A percentile compares a stretch with the other conserved stretches of the same genome.
These are phyloP conservation scores for Brachypalpus laphriformis DNA, from an alignment of 2,888 invertebrate genomes.

Conservation along the genomic window DNA sequence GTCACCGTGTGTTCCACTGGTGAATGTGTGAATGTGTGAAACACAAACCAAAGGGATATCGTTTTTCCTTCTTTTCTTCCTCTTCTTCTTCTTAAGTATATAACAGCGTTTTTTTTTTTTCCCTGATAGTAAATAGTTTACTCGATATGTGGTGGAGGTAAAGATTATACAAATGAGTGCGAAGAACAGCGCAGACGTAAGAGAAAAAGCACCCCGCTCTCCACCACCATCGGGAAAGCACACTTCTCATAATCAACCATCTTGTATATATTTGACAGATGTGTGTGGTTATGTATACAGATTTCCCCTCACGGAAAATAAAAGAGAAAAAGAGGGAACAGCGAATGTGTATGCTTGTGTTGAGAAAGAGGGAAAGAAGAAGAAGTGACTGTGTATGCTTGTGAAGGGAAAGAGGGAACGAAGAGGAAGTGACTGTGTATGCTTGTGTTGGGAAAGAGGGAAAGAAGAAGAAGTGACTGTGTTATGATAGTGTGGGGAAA, in stretches of 20 bases:
- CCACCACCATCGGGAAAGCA: too few species aligned
- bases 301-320: neutral
- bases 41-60: neutral
- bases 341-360: neutral
- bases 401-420: neutral
- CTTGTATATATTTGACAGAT: neutral
- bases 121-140: conserved; percentile 13
- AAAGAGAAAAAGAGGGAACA: neutral
- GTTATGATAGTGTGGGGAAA: too few species aligned
- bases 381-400: neutral
- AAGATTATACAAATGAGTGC: conserved; percentile 12
- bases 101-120: neutral
- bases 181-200: conserved; percentile 1
- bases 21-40: conserved; percentile 12
- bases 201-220: too few species aligned
- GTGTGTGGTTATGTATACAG: neutral
- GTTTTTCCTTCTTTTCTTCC: too few species aligned
- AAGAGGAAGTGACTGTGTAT: neutral
- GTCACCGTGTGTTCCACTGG: neutral
- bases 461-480: too few species aligned
- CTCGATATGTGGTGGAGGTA: too few species aligned
- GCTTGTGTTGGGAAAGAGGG: too few species aligned
- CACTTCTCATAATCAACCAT: too few species aligned
- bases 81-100: neutral
- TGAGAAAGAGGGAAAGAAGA: neutral